Base-by-base conservation (phyloP, 2,113 vertebrate species). In the Forbesichthys papilliferus region DNA sequence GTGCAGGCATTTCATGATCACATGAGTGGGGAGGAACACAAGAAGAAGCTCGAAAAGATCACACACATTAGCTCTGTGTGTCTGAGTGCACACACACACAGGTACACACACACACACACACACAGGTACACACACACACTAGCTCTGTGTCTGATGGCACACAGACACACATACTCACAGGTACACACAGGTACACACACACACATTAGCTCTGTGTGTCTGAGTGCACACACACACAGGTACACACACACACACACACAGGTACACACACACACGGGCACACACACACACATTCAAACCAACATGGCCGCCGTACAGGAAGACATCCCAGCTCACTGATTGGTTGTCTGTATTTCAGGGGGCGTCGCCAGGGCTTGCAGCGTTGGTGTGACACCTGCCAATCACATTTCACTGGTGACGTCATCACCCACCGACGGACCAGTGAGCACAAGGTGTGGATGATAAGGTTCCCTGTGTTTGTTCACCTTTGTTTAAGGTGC, bases 351-450 rank as follows among this genome's bases (percentile, higher is more conserved):
- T 16, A 16, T 16, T 16, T 16, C n/a, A 14, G 18, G 9, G 16
- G 13, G 54, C 12, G 4, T n/a, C 14, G 13, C 49, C n/a, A 67
- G 51, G 61, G 27, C 27, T 27, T 27, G 27, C 27, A 93, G 68
- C 92, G 91, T 47, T 99, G 97, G 97, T 99, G 97, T 61, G 91
- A 95, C 80, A 94, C 92, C 48, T 99, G 97, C 78, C 96, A 96
- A 93, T 81, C 89, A 51, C 91, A 95, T 85, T 98, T 96, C 85
- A 82, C 78, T 5, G 94, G 94, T 48, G 95, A 99, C 73, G 89
- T 98, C 64, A 95, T 99, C 80, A 83, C 92, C 69, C 97, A 99
- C 60, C 95, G 96, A 52, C 91, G 93, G 84, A 95, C 94, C 0
- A 94, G 89, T 48, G 92, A 93, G 16, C 97, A 99, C 92, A 99